Percentiles rank a stretch among this genome's conserved stretches.
phyloP scores from a whole-genome alignment of 2,888 invertebrate genomes.

The Phrixothrix hirtus region DNA sequence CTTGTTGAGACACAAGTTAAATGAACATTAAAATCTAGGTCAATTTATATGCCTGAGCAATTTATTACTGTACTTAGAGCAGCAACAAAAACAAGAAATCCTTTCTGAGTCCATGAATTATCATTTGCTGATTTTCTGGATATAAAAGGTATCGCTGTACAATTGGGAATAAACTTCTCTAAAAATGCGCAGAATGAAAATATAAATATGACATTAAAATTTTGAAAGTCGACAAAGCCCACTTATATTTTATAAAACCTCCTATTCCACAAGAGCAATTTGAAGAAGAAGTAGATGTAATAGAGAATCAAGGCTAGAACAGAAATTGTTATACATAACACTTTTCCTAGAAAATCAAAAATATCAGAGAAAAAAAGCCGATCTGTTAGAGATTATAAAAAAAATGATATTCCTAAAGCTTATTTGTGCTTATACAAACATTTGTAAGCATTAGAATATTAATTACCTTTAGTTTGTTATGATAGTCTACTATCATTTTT shows the following conservation, averaged over 20 bases:
- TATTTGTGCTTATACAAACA: too few relatives aligned
- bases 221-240: background rate
- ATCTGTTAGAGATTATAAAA: too few relatives aligned
- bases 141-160: background rate
- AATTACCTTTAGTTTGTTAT: too few relatives aligned
- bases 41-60: conserved; percentile 1
- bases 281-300: background rate
- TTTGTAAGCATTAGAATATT: too few relatives aligned
- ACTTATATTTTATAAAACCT: conserved; percentile 1
- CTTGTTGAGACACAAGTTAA: background rate
- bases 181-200: too few relatives aligned
- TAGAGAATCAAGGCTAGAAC: too few relatives aligned
- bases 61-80: background rate
- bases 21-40: background rate
- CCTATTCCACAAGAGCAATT: background rate
- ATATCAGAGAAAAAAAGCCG: too few relatives aligned
- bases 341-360: too few relatives aligned
- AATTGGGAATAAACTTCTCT: background rate
- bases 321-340: too few relatives aligned
- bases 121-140: background rate
- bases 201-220: background rate
- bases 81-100: background rate
- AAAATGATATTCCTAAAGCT: too few relatives aligned
- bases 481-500: too few relatives aligned
- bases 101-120: background rate